Evolutionary conservation across 2,888 invertebrate species (phyloP).

Genomic region (Choristoneura rosaceana): DNA sequence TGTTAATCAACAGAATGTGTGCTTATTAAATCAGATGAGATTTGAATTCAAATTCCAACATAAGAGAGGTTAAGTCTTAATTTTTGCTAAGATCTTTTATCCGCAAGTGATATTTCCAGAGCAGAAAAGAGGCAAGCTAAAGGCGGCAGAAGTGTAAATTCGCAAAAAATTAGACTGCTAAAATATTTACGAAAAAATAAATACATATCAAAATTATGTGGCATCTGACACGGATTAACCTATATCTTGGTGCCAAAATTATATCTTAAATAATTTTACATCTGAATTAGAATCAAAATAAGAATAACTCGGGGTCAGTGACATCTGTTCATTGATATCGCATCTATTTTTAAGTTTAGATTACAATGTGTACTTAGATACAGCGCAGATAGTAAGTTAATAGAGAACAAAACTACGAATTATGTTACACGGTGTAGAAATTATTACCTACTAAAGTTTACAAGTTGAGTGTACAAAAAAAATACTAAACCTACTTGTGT

Average conservation of each 20-base stretch:
- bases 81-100: neutral
- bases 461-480: neutral
- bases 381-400: slow-evolving; percentile 5
- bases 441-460: neutral
- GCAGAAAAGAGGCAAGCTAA: slow-evolving; percentile 8
- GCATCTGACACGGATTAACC: slow-evolving; percentile 29
- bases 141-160: neutral
- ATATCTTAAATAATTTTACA: slow-evolving; percentile 25
- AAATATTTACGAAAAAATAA: slow-evolving; percentile 14
- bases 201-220: slow-evolving; percentile 4
- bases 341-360: slow-evolving; percentile 28
- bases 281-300: slow-evolving; percentile 30
- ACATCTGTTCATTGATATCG: slow-evolving; percentile 37
- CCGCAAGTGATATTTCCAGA: neutral
- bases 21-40: too few species aligned
- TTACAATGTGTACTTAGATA: slow-evolving; percentile 22
- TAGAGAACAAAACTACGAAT: slow-evolving; percentile 1
- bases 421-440: neutral
- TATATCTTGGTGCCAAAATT: slow-evolving; percentile 33
- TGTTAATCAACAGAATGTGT: too few species aligned
- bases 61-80: too few species aligned
- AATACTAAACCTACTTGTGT: neutral
- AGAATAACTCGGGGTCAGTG: slow-evolving; percentile 38
- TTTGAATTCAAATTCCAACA: too few species aligned
- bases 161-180: slow-evolving; percentile 7